phyloP scores from a whole-genome alignment of 1,140 invertebrate species.

The Philopotamus ludificatus region DNA sequence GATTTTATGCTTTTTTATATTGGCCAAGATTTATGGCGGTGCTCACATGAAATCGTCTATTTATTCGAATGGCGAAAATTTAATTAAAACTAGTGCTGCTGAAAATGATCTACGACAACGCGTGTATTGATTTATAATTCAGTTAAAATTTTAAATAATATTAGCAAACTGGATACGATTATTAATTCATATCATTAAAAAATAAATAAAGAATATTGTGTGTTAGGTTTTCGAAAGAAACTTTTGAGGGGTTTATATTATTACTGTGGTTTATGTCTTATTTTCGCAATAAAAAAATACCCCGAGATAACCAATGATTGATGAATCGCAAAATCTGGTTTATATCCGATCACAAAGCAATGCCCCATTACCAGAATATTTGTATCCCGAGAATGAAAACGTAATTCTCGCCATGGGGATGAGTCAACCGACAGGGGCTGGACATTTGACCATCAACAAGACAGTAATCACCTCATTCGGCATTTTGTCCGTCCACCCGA shows the following conservation, averaged over 20 bases:
- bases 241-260: not conserved
- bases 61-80: too few species aligned
- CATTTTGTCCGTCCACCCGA: constrained; percentile 18
- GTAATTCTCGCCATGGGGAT: constrained; percentile 26
- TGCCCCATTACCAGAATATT: constrained; percentile 12
- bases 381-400: constrained; percentile 22
- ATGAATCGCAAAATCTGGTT: too few species aligned
- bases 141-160: too few species aligned
- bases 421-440: constrained; percentile 17
- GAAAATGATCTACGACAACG: too few species aligned
- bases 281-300: not conserved
- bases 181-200: too few species aligned
- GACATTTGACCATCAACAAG: constrained; percentile 28
- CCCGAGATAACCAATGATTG: too few species aligned
- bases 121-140: not conserved
- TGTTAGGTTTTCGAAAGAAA: not conserved
- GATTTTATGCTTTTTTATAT: too few species aligned
- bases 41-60: too few species aligned
- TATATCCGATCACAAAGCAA: too few species aligned
- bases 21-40: too few species aligned
- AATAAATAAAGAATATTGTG: not conserved
- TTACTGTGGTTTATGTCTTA: not conserved
- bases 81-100: too few species aligned
- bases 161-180: too few species aligned
- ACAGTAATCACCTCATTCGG: constrained; percentile 35